phyloP scores from a whole-genome alignment of 1,140 invertebrate genomes.

The Popillia japonica region DNA sequence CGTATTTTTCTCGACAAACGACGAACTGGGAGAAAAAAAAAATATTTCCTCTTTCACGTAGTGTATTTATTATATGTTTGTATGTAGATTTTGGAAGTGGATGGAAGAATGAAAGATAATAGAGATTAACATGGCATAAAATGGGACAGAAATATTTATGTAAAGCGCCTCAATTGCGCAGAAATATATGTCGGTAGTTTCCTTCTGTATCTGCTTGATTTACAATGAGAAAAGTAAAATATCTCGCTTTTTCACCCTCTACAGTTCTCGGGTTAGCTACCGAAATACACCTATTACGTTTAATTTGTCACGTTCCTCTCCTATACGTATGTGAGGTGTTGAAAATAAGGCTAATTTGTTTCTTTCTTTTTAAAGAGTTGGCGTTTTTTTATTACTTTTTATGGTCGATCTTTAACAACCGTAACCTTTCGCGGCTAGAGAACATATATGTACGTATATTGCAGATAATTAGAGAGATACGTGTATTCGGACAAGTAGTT shows the following conservation, averaged over 20 bases:
- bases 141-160: too few species aligned
- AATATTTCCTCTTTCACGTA: too few species aligned
- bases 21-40: too few species aligned
- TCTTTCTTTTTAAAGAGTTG: not conserved
- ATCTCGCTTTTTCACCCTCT: not conserved
- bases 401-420: not conserved
- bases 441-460: too few species aligned
- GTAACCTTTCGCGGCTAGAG: not conserved
- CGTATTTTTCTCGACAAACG: too few species aligned
- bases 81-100: too few species aligned
- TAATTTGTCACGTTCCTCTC: not conserved
- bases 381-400: not conserved
- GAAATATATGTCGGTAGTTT: too few species aligned
- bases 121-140: too few species aligned
- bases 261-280: not conserved
- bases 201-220: too few species aligned
- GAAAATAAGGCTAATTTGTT: slow-evolving; percentile 6
- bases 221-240: not conserved
- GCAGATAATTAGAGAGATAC: not conserved
- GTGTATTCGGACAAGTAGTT: not conserved
- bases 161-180: too few species aligned
- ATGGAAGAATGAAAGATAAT: too few species aligned
- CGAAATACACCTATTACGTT: not conserved
- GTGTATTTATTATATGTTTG: too few species aligned
- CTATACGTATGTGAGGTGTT: not conserved